A percentile compares a stretch with the other conserved stretches of the same genome.
These are phyloP conservation scores for Drosophila nigritarsus DNA, from an alignment of 2,888 invertebrate species.

Conservation along the genomic window DNA sequence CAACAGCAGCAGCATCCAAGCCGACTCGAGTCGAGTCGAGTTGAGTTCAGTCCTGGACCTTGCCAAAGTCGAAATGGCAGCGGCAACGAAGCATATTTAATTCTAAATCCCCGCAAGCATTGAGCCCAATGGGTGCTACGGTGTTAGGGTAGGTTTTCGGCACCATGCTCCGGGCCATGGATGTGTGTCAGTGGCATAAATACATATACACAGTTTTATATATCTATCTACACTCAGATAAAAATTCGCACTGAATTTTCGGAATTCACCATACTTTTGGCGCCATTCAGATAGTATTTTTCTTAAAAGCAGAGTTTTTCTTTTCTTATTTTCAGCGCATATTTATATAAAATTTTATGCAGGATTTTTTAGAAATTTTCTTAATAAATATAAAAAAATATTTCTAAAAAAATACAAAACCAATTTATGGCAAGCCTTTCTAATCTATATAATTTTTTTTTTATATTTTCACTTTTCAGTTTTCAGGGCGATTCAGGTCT, in stretches of 20 bases:
- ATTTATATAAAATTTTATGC: too few relatives aligned
- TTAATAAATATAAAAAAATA: not conserved
- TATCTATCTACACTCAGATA: not conserved
- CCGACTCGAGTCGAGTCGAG: constrained; percentile 19
- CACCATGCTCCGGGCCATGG: constrained; percentile 35
- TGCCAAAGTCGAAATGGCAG: constrained; percentile 79
- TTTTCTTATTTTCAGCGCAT: too few relatives aligned
- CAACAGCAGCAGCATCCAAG: constrained; percentile 29
- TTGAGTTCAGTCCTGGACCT: constrained; percentile 54
- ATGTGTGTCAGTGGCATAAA: constrained; percentile 67
- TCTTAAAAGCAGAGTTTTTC: too few relatives aligned
- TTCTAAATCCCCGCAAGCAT: constrained; percentile 81
- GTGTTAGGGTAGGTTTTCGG: constrained; percentile 68
- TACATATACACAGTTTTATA: constrained; percentile 7
- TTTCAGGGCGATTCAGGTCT: not conserved
- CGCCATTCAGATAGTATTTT: not conserved
- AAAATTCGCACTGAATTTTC: not conserved
- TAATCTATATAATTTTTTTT: not conserved
- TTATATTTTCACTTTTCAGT: not conserved
- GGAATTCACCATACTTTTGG: not conserved
- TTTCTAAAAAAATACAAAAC: rapidly evolving
- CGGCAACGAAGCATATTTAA: constrained; percentile 80
- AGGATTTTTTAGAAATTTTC: not conserved
- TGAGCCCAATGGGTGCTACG: constrained; percentile 48
- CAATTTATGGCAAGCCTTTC: not conserved